These are phyloP conservation scores for Nesidiocoris tenuis DNA, from an alignment of 2,888 invertebrate species.

Conservation along the genomic window DNA sequence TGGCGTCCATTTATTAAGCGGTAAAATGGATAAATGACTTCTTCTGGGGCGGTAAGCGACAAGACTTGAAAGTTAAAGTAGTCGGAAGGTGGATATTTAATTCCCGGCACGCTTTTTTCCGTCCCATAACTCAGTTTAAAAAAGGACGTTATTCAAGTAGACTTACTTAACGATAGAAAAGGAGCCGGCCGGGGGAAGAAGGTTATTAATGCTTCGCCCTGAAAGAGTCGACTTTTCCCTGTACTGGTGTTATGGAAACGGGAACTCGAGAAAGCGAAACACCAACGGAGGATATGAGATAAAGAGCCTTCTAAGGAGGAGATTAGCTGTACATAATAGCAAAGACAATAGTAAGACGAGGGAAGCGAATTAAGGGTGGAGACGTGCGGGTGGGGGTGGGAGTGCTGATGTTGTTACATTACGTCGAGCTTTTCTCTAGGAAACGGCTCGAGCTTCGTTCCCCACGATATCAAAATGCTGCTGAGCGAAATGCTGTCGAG, in stretches of 20 bases:
- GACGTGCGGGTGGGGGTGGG: not conserved
- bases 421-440: not conserved
- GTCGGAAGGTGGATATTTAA: not conserved
- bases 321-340: constrained; percentile 34
- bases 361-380: constrained; percentile 5
- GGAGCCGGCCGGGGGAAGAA: not conserved
- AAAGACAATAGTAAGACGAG: constrained; percentile 28
- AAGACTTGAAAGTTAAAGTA: not conserved
- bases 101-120: not conserved
- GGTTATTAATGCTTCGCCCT: not conserved
- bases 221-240: not conserved
- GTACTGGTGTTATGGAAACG: not conserved
- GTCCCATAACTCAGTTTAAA: not conserved
- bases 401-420: constrained; percentile 20
- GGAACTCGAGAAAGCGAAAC: constrained; percentile 2
- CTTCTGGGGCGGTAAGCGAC: not conserved
- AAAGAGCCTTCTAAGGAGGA: constrained; percentile 8
- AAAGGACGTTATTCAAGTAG: not conserved
- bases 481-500: too few relatives aligned
- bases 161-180: not conserved
- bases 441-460: not conserved
- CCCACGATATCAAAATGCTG: not conserved
- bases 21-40: not conserved
- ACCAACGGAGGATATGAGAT: not conserved
- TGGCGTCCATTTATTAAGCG: not conserved